Conservation (phyloP, 2,797 vertebrate species). For the Malacoraja senta region DNA sequence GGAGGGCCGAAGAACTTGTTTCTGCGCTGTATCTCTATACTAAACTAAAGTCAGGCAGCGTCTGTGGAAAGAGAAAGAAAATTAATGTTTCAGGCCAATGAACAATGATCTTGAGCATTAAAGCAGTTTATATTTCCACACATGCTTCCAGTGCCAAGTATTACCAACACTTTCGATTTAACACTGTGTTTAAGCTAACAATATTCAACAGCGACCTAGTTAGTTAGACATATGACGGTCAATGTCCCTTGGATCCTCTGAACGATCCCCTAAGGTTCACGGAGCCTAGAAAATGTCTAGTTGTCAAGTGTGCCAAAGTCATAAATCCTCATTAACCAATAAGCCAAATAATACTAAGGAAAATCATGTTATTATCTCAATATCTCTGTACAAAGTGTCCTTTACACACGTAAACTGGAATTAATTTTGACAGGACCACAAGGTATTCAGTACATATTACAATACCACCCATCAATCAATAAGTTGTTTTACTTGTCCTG, state of each 20-base stretch:
- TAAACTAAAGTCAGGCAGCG: too few species aligned
- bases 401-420: neutral
- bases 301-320: neutral
- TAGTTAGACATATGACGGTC: neutral
- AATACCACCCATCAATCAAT: neutral
- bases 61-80: too few species aligned
- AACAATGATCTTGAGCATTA: too few species aligned
- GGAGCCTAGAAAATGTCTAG: neutral
- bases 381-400: neutral
- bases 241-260: neutral
- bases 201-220: neutral
- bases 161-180: neutral
- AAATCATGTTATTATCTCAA: neutral
- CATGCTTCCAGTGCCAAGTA: too few species aligned
- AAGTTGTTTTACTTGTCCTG: neutral
- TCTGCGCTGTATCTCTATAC: too few species aligned
- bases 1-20: too few species aligned
- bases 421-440: slow-evolving; percentile 12
- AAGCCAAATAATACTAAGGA: neutral
- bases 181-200: neutral
- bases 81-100: too few species aligned
- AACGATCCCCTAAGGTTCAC: neutral
- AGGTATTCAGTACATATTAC: neutral
- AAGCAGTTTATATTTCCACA: too few species aligned
- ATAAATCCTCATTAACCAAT: slow-evolving; percentile 3